phyloP scores from a whole-genome alignment of 2,113 vertebrate species.

The Misgurnus anguillicaudatus region DNA sequence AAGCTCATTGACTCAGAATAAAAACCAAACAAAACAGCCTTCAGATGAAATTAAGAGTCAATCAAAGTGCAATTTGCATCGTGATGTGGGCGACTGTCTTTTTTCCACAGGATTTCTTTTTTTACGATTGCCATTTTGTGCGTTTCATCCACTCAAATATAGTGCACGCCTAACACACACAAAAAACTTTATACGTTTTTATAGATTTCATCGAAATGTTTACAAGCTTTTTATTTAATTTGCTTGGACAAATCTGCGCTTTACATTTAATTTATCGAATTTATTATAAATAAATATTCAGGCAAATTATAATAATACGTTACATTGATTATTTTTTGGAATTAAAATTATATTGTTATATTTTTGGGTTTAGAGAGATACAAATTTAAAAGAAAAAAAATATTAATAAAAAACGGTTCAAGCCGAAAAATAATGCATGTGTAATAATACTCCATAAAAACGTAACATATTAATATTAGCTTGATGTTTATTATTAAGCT shows the following conservation, averaged over 20 bases:
- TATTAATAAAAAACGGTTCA: neutral
- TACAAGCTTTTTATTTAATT: too few species aligned
- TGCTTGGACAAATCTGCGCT: too few species aligned
- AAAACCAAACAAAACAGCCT: slow-evolving; percentile 87
- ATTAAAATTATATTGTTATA: too few species aligned
- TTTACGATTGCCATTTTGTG: slow-evolving; percentile 21
- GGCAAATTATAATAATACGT: too few species aligned
- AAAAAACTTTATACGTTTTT: too few species aligned
- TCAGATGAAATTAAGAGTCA: slow-evolving; percentile 97
- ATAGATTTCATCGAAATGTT: too few species aligned
- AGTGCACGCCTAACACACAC: too few species aligned
- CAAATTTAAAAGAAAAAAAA: neutral
- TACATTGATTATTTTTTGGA: too few species aligned
- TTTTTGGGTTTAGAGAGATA: too few species aligned
- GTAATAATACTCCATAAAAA: neutral
- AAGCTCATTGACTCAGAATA: slow-evolving; percentile 96
- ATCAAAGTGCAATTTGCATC: slow-evolving; percentile 92
- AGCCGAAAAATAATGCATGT: too few species aligned
- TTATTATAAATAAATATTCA: too few species aligned
- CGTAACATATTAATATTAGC: neutral
- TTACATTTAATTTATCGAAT: too few species aligned
- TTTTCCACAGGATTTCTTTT: slow-evolving; percentile 32
- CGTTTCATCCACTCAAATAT: neutral
- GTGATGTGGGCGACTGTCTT: slow-evolving; percentile 53
- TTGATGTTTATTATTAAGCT: neutral